These are phyloP conservation scores for Neofelis nebulosa DNA, from an alignment of 2,113 vertebrate genomes.

Conservation along the genomic window DNA sequence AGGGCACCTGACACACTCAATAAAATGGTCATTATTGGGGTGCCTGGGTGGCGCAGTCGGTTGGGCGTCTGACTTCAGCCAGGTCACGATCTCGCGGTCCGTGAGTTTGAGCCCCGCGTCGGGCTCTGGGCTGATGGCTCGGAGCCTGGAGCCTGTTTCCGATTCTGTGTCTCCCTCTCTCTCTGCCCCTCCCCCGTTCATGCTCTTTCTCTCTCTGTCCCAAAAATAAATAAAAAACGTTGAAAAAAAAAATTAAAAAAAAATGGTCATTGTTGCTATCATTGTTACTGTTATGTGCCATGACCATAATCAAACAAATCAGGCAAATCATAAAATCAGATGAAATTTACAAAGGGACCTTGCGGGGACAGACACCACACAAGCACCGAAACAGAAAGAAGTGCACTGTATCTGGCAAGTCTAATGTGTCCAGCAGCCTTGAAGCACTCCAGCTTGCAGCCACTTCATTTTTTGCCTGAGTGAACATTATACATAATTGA, in stretches of 20 bases:
- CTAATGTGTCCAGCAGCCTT: background rate
- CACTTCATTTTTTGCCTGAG: background rate
- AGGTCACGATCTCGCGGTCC: too few relatives aligned
- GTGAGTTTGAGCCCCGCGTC: too few relatives aligned
- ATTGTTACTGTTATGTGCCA: background rate
- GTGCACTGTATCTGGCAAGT: background rate
- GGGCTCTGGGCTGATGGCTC: too few relatives aligned
- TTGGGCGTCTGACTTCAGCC: too few relatives aligned
- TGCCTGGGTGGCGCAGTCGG: too few relatives aligned
- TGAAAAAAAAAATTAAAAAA: background rate
- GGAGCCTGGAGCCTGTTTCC: too few relatives aligned
- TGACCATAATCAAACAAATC: background rate
- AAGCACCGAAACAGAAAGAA: background rate
- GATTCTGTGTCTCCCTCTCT: too few relatives aligned
- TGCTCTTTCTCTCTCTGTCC: too few relatives aligned
- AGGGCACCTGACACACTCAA: background rate
- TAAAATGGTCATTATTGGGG: background rate
- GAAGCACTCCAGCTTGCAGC: background rate
- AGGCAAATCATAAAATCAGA: background rate
- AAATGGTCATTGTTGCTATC: background rate
- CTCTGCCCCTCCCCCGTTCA: too few relatives aligned
- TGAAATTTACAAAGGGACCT: background rate
- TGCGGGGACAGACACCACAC: background rate
- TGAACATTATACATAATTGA: conserved; percentile 27
- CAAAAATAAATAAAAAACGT: too few relatives aligned